phyloP scores from a whole-genome alignment of 2,113 vertebrate species.

The Halcyon malimbica region DNA sequence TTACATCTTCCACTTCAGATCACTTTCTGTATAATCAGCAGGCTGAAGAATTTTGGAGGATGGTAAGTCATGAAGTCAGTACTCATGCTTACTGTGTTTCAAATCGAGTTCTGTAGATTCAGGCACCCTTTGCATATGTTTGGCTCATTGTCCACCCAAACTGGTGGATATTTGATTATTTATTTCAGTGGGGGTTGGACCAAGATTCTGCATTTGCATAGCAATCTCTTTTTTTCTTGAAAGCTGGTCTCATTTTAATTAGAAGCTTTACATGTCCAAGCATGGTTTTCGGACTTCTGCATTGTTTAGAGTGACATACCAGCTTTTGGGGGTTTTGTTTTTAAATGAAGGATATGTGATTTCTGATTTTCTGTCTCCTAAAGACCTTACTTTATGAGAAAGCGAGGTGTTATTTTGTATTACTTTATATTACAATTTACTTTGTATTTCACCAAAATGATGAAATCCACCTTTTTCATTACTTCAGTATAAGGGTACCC shows the following conservation, averaged over 20 bases:
- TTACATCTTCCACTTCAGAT: neutral
- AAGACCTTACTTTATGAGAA: neutral
- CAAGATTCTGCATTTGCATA: neutral
- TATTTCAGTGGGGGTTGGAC: neutral
- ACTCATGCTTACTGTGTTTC: rapidly evolving
- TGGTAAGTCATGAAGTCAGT: neutral
- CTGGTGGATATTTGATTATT: neutral
- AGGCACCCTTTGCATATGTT: neutral
- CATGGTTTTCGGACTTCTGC: neutral
- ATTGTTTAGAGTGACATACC: neutral
- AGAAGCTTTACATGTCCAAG: neutral
- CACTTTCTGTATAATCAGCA: neutral
- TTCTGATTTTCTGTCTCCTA: neutral
- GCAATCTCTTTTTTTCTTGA: neutral
- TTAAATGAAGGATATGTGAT: neutral
- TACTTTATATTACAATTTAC: neutral
- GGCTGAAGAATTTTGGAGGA: neutral
- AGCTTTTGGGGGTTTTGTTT: neutral
- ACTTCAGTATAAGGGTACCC: neutral
- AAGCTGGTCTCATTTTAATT: neutral
- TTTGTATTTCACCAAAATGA: neutral
- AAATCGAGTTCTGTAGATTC: neutral
- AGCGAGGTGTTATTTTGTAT: neutral
- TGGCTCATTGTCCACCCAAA: neutral
- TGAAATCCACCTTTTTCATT: neutral